phyloP scores from a whole-genome alignment of 1,140 invertebrate species.

The Dryas iulia region DNA sequence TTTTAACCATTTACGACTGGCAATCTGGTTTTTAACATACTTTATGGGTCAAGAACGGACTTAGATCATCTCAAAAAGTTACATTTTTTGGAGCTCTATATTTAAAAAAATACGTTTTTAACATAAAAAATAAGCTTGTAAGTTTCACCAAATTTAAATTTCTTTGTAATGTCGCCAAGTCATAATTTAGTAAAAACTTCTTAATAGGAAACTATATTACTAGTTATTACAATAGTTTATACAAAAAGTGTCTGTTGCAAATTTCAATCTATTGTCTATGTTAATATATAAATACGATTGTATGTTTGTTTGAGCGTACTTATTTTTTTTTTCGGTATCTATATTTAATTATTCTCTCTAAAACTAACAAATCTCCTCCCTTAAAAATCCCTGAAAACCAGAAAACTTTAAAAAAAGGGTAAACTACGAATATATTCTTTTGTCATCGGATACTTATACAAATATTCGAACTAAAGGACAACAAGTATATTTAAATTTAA shows the following conservation, averaged over 20 bases:
- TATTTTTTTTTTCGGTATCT: too few species aligned
- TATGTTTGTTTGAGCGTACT: background rate
- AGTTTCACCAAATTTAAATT: background rate
- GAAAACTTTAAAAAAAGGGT: too few species aligned
- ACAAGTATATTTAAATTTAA: too few species aligned
- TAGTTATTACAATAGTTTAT: background rate
- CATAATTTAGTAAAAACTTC: background rate
- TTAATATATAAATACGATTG: background rate
- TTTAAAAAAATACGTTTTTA: background rate
- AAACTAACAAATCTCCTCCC: too few species aligned
- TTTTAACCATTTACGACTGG: constrained; percentile 29
- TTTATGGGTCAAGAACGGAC: constrained; percentile 36
- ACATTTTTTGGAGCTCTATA: background rate
- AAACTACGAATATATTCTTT: too few species aligned
- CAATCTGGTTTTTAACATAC: constrained; percentile 25
- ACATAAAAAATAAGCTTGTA: background rate
- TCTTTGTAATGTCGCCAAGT: background rate
- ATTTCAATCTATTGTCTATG: background rate
- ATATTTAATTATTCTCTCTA: too few species aligned
- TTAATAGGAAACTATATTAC: background rate
- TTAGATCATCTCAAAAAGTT: constrained; percentile 2
- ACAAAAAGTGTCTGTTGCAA: background rate
- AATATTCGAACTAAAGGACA: too few species aligned
- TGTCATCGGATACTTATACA: too few species aligned
- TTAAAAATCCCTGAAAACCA: too few species aligned